Evolutionary conservation across 1,140 invertebrate genomes (phyloP), one percentile per base, ranked within the genome.

Genomic region (Lepidurus packardi): DNA sequence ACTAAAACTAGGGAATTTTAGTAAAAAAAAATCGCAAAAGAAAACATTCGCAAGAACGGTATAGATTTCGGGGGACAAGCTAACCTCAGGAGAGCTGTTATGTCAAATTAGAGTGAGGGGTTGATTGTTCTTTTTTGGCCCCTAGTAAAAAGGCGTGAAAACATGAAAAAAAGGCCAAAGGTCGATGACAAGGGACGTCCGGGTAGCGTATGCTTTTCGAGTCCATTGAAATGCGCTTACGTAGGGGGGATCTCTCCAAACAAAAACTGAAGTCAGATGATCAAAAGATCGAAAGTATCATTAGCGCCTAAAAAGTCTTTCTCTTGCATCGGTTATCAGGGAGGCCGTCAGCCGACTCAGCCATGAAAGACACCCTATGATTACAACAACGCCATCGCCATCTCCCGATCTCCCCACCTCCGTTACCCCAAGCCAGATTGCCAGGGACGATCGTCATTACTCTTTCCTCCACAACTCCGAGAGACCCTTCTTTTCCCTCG

Each of bases 361-460:
- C 53, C 16, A 65, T 65, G 53, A 65, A 21, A 21, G 53, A 65
- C 53, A 65, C 21, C 53, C 53, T 65, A 65, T 65, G 53, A 65
- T 65, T 65, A 65, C 53, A 34, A 34, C 34, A 34, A 34, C 34
- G 34, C 34, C 53, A 65, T 16, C 16, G 53, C 53, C 53, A 65
- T 65, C n/a, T 65, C 21, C n/a, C 53, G n/a, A 65, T 65, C 53
- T 65, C 53, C 34, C 53, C 53, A 65, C 53, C 53, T 65, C 53
- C 21, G 53, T 21, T 65, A 21, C 53, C 21, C 21, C 53, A 21
- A 16, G 21, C 53, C 53, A 65, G 53, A 65, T 65, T 65, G 53
- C 21, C 53, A 16, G 53, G 53, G 53, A 65, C 53, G 53, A 65
- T 65, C 53, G 53, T 65, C 53, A 65, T 65, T 65, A 65, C 53